These are phyloP conservation scores for Lophotriccus pileatus DNA, from an alignment of 2,797 vertebrate genomes.

Conservation along the genomic window DNA sequence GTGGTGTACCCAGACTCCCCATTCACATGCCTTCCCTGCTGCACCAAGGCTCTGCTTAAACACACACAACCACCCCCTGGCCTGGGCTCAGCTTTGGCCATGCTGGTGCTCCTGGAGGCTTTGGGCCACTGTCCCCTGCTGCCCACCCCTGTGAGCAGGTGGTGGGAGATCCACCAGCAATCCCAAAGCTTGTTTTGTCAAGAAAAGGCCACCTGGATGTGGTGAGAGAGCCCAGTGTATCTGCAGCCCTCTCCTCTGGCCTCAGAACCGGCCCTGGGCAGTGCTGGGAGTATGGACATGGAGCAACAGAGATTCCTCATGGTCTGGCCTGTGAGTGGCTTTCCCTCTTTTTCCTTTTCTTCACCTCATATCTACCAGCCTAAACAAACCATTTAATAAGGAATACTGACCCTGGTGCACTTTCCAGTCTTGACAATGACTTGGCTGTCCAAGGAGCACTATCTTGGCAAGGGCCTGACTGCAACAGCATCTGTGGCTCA, in stretches of 20 bases:
- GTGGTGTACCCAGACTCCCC: not conserved
- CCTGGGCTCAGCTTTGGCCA: not conserved
- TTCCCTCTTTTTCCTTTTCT: not conserved
- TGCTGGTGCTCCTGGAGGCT: not conserved
- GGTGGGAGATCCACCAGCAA: not conserved
- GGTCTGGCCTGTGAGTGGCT: not conserved
- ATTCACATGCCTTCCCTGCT: not conserved
- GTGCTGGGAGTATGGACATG: not conserved
- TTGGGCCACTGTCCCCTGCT: not conserved
- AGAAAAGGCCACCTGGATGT: not conserved
- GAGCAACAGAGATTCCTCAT: not conserved
- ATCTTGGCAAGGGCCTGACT: not conserved
- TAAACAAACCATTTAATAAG: not conserved
- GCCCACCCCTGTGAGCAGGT: not conserved
- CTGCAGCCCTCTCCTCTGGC: not conserved
- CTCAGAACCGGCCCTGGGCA: not conserved
- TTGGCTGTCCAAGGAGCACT: not conserved
- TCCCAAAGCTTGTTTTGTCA: not conserved
- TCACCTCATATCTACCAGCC: not conserved
- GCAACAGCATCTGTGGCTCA: not conserved
- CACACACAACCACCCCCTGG: fast-evolving
- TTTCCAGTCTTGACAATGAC: not conserved
- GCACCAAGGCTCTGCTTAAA: not conserved
- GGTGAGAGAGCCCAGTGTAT: not conserved
- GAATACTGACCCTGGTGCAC: not conserved